Evolutionary conservation across 2,113 vertebrate genomes (phyloP).

Genomic region (Piaya cayana): DNA sequence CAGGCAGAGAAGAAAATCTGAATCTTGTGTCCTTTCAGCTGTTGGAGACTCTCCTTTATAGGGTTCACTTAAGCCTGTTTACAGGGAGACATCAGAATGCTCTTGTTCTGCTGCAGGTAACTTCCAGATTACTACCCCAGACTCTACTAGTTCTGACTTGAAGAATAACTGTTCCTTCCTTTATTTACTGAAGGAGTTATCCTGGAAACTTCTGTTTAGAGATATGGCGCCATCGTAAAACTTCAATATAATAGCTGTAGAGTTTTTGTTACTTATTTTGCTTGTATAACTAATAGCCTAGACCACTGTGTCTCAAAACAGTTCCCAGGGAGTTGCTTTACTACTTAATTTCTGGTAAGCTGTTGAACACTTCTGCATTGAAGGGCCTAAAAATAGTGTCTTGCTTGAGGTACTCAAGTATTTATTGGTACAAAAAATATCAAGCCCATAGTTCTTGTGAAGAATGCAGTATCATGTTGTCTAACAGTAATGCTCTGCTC

Average conservation of each 20-base stretch:
- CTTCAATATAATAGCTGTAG: neutral
- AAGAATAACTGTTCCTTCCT: neutral
- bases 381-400: neutral
- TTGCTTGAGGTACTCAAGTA: neutral
- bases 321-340: neutral
- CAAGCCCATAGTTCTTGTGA: neutral
- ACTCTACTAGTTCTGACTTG: neutral
- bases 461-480: neutral
- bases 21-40: constrained; percentile 88
- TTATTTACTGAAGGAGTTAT: neutral
- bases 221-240: neutral
- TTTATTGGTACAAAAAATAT: neutral
- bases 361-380: neutral
- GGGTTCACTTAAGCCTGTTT: constrained; percentile 88
- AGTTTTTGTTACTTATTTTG: neutral
- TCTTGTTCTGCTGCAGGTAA: constrained; percentile 87
- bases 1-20: constrained; percentile 45
- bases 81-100: constrained; percentile 88
- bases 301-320: neutral
- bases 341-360: neutral
- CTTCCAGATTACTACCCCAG: neutral
- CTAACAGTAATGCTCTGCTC: neutral
- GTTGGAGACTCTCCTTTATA: constrained; percentile 89
- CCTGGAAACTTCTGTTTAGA: neutral
- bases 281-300: neutral